Base-by-base conservation (phyloP, 2,888 invertebrate genomes). In the Crocallis elinguaria region DNA sequence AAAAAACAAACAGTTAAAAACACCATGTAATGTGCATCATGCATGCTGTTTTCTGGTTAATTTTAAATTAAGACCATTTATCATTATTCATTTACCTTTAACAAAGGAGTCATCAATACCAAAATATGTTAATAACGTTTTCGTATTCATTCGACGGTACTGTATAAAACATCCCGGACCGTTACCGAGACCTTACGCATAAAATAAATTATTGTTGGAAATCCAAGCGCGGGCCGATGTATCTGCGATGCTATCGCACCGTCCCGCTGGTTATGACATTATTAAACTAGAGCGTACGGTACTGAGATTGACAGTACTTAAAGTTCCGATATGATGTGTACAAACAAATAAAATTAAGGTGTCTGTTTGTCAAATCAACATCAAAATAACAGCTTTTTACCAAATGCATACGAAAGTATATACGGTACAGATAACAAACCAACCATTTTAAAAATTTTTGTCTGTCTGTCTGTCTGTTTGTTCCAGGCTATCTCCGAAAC, bases 231-330 rank as follows among this genome's bases (percentile, higher is more conserved):
- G 61, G 70, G 66, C 58, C 78, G 72, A 82, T 78, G 81, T 83
- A 84, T 83, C 80, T 74, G 68, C 67, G 82, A 86, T 84, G 75
- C 79, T 84, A 87, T 87, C 86, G 71, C 67, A 61, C 72, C 74
- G 72, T 66, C 67, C 73, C 73, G 73, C 76, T 75, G 86, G 85
- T 88, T 88, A 88, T 86, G 86, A 85, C 86, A 84, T 88, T 86
- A 86, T 86, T 83, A 87, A 88, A 87, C 84, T 84, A 83, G 80
- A 84, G 33, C 27, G 33, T n/a, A 21, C 19, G 11, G 3, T 44
- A n/a, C 17, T 43, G 21, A 8, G 1, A 14, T 9, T 33, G 5
- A 37, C 53, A 48, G 53, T 48, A 29, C 29, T 1, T 29, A 11
- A 29, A 3, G 0, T 9, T n/a, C 1, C 1, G 25, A 9, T 25